These are phyloP conservation scores for Orestias chungarensis DNA, from an alignment of 2,797 vertebrate genomes.

Conservation along the genomic window DNA sequence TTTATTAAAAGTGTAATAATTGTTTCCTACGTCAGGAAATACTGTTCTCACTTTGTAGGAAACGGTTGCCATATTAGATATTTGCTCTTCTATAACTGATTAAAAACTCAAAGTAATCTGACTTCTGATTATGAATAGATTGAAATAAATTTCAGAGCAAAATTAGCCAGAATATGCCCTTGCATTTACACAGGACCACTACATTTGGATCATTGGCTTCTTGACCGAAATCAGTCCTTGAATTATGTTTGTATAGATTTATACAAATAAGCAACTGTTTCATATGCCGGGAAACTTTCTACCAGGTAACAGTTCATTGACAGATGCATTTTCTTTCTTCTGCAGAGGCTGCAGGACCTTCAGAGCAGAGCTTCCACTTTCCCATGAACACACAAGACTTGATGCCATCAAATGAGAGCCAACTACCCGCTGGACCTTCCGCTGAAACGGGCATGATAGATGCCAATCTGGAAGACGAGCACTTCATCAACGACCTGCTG, in stretches of 20 bases:
- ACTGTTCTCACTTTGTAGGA: background rate
- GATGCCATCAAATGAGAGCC: constrained; percentile 42
- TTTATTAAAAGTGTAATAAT: background rate
- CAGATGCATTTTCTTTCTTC: constrained; percentile 26
- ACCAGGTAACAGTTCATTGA: background rate
- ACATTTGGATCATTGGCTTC: background rate
- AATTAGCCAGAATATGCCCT: background rate
- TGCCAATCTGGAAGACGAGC: constrained; percentile 7
- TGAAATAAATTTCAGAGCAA: background rate
- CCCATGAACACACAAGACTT: constrained; percentile 21
- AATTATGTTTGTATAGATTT: background rate
- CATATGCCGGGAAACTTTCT: background rate
- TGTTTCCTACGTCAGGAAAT: background rate
- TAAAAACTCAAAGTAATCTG: background rate
- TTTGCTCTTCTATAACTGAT: background rate
- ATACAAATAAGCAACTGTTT: background rate
- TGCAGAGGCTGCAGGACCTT: constrained; percentile 49
- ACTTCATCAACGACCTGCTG: constrained; percentile 7
- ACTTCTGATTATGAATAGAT: background rate
- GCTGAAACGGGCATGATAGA: constrained; percentile 45
- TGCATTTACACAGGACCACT: background rate
- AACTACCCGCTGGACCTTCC: constrained; percentile 8
- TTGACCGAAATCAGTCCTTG: background rate
- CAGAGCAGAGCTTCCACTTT: constrained; percentile 55
- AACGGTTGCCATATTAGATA: background rate